A percentile compares a stretch with the other conserved stretches of the same genome.
Conservation (phyloP, 2,888 invertebrate genomes). For the Pseudococcus longispinus region DNA sequence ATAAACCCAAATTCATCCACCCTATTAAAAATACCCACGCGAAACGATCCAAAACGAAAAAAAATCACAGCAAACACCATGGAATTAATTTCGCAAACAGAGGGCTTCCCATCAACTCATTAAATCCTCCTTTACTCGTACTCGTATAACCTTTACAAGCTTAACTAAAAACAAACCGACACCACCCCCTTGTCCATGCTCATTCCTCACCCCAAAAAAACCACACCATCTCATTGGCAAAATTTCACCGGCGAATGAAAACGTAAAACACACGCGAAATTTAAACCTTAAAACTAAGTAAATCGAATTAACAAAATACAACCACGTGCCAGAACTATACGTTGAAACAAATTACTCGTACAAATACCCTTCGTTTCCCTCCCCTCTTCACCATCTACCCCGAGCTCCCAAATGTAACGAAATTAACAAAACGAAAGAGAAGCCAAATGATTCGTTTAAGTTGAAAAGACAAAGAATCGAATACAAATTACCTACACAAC, state of each 20-base stretch:
- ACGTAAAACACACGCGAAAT: constrained; percentile 19
- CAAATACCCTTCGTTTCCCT: neutral
- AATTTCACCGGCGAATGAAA: neutral
- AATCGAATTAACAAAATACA: constrained; percentile 28
- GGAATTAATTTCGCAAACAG: neutral
- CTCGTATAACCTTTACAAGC: neutral
- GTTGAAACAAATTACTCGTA: neutral
- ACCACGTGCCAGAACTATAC: constrained; percentile 13
- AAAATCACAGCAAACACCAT: neutral
- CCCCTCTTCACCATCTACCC: neutral
- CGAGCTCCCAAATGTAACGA: neutral
- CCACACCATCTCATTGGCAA: neutral
- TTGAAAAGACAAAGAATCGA: constrained; percentile 28
- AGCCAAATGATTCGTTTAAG: constrained; percentile 27
- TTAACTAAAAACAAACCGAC: neutral
- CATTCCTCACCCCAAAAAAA: neutral
- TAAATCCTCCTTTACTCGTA: neutral
- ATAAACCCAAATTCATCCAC: neutral
- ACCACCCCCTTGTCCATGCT: neutral
- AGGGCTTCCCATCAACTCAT: neutral
- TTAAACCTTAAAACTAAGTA: constrained; percentile 23
- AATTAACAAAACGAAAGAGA: constrained; percentile 15
- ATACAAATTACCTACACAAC: neutral
- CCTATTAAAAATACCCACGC: neutral
- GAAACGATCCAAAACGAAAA: neutral